Percentiles rank a stretch among this genome's conserved stretches.
Evolutionary conservation across 2,888 invertebrate species (phyloP).

Genomic region (Himalopsyche anomala): DNA sequence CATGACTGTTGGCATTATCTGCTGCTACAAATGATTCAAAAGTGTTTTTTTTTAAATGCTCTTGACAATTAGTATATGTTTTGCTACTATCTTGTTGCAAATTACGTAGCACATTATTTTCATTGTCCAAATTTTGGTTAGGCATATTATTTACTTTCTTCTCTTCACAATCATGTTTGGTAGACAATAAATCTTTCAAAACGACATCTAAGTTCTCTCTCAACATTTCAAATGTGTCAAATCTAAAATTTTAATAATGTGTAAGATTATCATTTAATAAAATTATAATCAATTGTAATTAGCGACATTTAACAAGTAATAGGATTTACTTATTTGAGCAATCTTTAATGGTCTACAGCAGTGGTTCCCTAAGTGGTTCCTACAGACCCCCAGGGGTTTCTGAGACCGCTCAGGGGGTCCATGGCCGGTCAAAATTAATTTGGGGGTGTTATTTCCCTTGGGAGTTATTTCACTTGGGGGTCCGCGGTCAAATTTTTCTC

Average conservation of each 20-base stretch:
- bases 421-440: too few species aligned
- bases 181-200: conserved; percentile 81
- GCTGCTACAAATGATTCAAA: conserved; percentile 67
- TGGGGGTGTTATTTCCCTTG: too few species aligned
- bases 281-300: not conserved
- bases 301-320: too few species aligned
- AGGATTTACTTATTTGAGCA: too few species aligned
- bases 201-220: conserved; percentile 87
- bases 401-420: too few species aligned
- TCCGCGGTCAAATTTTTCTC: too few species aligned
- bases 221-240: conserved; percentile 93
- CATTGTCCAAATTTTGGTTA: conserved; percentile 70
- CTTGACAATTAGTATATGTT: not conserved
- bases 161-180: conserved; percentile 27
- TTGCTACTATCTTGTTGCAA: not conserved
- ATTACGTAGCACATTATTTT: conserved; percentile 55
- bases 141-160: conserved; percentile 57
- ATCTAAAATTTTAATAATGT: conserved; percentile 71
- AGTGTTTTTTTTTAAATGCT: conserved; percentile 58
- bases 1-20: conserved; percentile 67
- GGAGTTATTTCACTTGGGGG: too few species aligned
- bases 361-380: too few species aligned
- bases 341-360: too few species aligned
- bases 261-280: too few species aligned
- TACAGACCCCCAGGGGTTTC: too few species aligned